Evolutionary conservation across 2,113 vertebrate genomes (phyloP).

Genomic region (Rallus limicola): DNA sequence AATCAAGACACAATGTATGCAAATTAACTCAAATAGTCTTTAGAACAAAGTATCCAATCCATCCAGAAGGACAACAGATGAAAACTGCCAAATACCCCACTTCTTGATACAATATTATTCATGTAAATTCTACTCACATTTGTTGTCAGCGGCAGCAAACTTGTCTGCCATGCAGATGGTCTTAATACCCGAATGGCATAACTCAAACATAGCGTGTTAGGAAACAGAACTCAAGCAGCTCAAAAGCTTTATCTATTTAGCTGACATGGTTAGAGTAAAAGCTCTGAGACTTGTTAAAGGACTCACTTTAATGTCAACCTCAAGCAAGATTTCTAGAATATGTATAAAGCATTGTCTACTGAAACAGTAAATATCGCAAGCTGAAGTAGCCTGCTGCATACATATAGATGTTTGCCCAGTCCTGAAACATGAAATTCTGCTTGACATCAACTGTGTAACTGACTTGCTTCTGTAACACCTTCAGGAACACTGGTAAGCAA

Average conservation of each 20-base stretch:
- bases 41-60: not conserved
- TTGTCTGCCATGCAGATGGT: not conserved
- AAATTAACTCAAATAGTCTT: not conserved
- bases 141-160: not conserved
- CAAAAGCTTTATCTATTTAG: not conserved
- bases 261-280: not conserved
- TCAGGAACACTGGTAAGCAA: not conserved
- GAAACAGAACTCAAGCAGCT: not conserved
- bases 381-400: not conserved
- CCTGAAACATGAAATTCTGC: not conserved
- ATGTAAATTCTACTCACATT: not conserved
- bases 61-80: not conserved
- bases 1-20: not conserved
- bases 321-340: not conserved
- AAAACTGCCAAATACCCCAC: not conserved
- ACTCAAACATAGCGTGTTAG: not conserved
- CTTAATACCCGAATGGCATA: not conserved
- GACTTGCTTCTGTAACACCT: not conserved
- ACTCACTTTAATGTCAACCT: not conserved
- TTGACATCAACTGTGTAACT: not conserved
- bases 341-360: not conserved
- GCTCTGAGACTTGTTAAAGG: not conserved
- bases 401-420: not conserved
- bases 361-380: not conserved
- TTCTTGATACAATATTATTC: not conserved